Percentiles rank a stretch among this genome's conserved stretches.
These are phyloP conservation scores for Oreochromis spilurus DNA, from an alignment of 2,113 vertebrate species.

Conservation along the genomic window DNA sequence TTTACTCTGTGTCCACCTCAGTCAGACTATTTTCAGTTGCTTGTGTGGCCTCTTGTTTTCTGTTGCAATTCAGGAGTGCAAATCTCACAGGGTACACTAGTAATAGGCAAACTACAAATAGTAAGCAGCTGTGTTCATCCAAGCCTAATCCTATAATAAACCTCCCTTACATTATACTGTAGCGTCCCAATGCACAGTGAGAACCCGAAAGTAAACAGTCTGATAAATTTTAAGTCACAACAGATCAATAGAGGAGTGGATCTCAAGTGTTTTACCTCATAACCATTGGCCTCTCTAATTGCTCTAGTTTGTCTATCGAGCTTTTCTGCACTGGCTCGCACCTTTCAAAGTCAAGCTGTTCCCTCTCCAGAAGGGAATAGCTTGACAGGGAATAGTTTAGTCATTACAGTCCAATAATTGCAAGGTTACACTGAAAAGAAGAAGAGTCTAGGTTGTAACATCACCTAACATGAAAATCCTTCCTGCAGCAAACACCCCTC, in stretches of 20 bases:
- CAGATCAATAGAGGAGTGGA: background rate
- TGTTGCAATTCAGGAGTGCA: background rate
- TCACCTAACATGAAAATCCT: background rate
- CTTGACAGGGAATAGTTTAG: background rate
- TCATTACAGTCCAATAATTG: background rate
- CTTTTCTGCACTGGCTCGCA: background rate
- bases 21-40: constrained; percentile 2
- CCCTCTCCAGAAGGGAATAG: background rate
- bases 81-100: background rate
- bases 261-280: background rate
- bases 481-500: background rate
- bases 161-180: background rate
- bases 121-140: background rate
- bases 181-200: background rate
- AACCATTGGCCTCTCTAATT: background rate
- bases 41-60: background rate
- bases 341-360: background rate
- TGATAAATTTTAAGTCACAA: background rate
- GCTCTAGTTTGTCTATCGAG: background rate
- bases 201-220: background rate
- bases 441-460: background rate
- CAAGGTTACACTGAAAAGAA: background rate
- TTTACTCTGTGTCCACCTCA: background rate
- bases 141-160: background rate
- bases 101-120: background rate